Percentiles rank a stretch among this genome's conserved stretches.
These are phyloP conservation scores for Phoxinus dragarum DNA, from an alignment of 2,797 vertebrate genomes.

Conservation along the genomic window DNA sequence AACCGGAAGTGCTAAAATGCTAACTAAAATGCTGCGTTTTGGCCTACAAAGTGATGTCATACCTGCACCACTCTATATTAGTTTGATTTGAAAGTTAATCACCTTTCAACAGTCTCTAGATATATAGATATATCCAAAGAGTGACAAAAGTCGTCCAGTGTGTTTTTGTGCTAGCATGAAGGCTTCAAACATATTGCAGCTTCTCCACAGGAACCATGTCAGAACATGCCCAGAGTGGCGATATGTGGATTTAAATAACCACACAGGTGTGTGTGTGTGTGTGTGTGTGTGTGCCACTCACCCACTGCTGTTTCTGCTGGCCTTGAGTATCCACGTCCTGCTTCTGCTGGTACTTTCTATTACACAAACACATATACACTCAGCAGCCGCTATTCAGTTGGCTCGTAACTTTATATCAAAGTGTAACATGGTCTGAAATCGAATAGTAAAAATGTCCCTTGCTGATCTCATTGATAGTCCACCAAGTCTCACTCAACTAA, in stretches of 20 bases:
- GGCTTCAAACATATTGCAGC: neutral
- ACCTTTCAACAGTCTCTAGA: neutral
- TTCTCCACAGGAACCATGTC: neutral
- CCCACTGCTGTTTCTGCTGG: slow-evolving; percentile 81
- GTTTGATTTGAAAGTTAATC: neutral
- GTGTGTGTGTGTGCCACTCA: slow-evolving; percentile 69
- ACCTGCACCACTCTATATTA: neutral
- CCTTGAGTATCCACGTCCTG: slow-evolving; percentile 77
- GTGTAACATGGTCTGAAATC: neutral
- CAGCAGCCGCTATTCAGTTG: slow-evolving; percentile 32
- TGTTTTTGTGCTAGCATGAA: neutral
- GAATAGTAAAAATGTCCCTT: neutral
- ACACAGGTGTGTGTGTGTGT: neutral
- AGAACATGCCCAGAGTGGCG: neutral
- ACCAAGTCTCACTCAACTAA: neutral
- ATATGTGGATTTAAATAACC: neutral
- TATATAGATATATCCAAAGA: neutral
- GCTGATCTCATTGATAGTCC: neutral
- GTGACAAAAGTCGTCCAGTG: neutral
- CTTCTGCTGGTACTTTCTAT: slow-evolving; percentile 86
- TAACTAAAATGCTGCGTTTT: too few species aligned
- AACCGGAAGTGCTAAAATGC: too few species aligned
- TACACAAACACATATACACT: slow-evolving; percentile 40
- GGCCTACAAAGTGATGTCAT: too few species aligned
- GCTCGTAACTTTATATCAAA: neutral